A percentile compares a stretch with the other conserved stretches of the same genome.
These are phyloP conservation scores for Synanthedon tipuliformis DNA, from an alignment of 2,888 invertebrate genomes.

Conservation along the genomic window DNA sequence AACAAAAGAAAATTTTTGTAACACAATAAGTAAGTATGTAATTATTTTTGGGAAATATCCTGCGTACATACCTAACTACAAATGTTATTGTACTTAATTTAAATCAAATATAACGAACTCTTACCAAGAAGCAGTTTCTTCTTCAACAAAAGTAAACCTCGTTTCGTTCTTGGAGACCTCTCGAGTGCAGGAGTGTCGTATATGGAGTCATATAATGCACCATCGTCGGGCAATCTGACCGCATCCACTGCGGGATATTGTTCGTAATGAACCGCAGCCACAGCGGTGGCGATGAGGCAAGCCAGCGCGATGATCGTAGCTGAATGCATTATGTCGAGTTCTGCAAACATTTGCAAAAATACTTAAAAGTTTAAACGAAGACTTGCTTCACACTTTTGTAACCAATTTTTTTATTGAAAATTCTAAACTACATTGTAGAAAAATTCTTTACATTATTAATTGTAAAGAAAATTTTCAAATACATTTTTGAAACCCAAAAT, in stretches of 20 bases:
- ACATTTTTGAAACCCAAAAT: too few relatives aligned
- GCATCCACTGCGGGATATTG: slow-evolving; percentile 25
- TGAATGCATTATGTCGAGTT: slow-evolving; percentile 45
- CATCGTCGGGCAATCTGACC: slow-evolving; percentile 10
- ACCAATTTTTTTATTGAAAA: not conserved
- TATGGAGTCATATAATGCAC: slow-evolving; percentile 26
- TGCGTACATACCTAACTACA: too few relatives aligned
- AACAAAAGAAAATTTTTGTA: too few relatives aligned
- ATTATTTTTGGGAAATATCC: too few relatives aligned
- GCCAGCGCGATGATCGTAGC: slow-evolving; percentile 47
- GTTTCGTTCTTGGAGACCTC: slow-evolving; percentile 47
- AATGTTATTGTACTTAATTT: too few relatives aligned
- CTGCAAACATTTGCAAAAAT: slow-evolving; percentile 12
- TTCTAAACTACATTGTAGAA: too few relatives aligned
- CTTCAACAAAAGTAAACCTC: slow-evolving; percentile 50
- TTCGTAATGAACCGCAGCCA: slow-evolving; percentile 29
- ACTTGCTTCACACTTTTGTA: not conserved
- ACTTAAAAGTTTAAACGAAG: not conserved
- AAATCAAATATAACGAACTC: not conserved
- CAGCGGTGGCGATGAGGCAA: slow-evolving; percentile 45
- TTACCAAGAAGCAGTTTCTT: slow-evolving; percentile 60
- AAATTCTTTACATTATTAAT: too few relatives aligned
- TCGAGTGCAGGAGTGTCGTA: slow-evolving; percentile 39
- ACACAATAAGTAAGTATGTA: too few relatives aligned
- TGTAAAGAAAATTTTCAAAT: too few relatives aligned